These are phyloP conservation scores for Pterostichus madidus DNA, from an alignment of 2,888 invertebrate species.

Conservation along the genomic window DNA sequence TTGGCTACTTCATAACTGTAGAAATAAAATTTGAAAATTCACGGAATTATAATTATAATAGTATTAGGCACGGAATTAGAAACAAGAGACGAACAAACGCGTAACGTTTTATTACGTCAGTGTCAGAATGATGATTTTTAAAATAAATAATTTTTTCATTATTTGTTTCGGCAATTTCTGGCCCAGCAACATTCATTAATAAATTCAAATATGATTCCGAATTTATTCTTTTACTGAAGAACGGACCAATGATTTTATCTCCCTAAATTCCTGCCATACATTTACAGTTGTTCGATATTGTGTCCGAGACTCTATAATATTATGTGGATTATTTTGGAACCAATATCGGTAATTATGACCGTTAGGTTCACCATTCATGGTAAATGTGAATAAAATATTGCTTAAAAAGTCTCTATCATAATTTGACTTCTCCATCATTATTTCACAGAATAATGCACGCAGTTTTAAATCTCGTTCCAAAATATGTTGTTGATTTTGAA, in stretches of 20 bases:
- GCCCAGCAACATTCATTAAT: constrained; percentile 13
- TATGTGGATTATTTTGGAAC: constrained; percentile 16
- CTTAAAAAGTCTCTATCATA: constrained; percentile 24
- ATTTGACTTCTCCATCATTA: constrained; percentile 15
- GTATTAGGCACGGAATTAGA: no score
- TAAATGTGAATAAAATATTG: constrained; percentile 28
- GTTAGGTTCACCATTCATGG: constrained; percentile 10
- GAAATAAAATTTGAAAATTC: no score
- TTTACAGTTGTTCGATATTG: constrained; percentile 8
- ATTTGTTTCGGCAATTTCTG: constrained; percentile 7
- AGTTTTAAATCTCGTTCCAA: background rate
- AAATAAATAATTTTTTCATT: no score
- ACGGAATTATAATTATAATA: no score
- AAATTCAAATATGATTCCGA: constrained; percentile 18
- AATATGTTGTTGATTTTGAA: constrained; percentile 20
- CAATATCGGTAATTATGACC: constrained; percentile 27
- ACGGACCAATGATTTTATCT: constrained; percentile 18
- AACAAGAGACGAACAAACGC: no score
- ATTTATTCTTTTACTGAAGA: constrained; percentile 19
- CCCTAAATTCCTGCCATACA: constrained; percentile 28
- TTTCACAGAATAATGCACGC: constrained; percentile 17
- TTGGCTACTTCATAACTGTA: no score
- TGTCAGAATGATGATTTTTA: no score
- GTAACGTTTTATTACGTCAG: no score
- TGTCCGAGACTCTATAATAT: constrained; percentile 8